phyloP scores from a whole-genome alignment of 2,113 vertebrate genomes.

The Parus major region DNA sequence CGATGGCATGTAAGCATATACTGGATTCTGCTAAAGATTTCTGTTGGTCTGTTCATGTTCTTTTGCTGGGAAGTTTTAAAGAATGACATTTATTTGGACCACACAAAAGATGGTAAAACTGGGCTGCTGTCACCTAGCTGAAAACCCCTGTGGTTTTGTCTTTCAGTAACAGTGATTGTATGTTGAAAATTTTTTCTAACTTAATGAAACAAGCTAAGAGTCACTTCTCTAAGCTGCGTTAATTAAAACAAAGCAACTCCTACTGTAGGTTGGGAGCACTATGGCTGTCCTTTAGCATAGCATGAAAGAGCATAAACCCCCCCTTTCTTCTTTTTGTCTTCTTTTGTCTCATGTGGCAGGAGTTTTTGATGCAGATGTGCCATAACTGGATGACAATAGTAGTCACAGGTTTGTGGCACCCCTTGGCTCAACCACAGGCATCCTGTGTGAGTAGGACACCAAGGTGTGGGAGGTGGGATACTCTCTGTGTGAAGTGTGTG shows the following conservation, averaged over 20 bases:
- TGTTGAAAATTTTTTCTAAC: neutral
- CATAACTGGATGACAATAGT: neutral
- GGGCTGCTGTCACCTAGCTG: neutral
- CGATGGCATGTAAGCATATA: neutral
- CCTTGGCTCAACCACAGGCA: neutral
- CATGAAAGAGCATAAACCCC: neutral
- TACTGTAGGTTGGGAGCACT: neutral
- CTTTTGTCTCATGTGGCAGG: neutral
- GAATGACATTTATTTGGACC: neutral
- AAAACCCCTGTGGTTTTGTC: neutral
- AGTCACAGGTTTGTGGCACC: neutral
- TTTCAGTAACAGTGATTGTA: neutral
- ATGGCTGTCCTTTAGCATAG: neutral
- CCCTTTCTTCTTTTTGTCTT: neutral
- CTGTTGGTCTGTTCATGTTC: neutral
- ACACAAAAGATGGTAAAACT: neutral
- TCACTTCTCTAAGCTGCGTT: neutral
- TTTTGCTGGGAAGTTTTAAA: neutral
- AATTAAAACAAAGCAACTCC: neutral
- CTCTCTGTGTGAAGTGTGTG: neutral
- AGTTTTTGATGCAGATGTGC: neutral
- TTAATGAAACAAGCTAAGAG: neutral
- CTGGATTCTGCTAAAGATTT: neutral
- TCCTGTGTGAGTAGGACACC: neutral
- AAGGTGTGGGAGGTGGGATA: neutral